A percentile compares a stretch with the other conserved stretches of the same genome.
These are phyloP conservation scores for Sebastes hubbsi DNA, from an alignment of 2,797 vertebrate species.

Conservation along the genomic window DNA sequence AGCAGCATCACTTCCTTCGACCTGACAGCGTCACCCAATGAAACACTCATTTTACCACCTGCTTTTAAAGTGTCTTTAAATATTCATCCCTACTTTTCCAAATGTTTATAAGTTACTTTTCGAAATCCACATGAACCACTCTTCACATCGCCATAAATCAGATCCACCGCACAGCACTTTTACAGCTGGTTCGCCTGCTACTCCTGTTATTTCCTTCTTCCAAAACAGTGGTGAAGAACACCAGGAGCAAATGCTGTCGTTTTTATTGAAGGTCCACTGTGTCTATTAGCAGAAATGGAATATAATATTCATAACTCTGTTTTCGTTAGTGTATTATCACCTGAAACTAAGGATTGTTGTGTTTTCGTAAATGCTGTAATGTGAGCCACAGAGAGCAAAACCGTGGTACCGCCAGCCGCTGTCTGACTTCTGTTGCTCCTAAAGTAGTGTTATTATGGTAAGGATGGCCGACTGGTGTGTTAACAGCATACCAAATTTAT, in stretches of 20 bases:
- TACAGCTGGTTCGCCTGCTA: not conserved
- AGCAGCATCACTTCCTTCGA: no score
- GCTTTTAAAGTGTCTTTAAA: not conserved
- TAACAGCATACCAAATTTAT: not conserved
- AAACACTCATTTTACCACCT: not conserved
- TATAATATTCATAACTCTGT: not conserved
- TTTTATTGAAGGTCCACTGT: not conserved
- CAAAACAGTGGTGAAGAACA: not conserved
- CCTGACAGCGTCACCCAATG: no score
- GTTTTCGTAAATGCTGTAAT: not conserved
- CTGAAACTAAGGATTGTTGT: not conserved
- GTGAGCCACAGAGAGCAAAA: no score
- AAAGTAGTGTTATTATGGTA: no score
- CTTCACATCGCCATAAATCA: not conserved
- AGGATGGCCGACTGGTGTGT: not conserved
- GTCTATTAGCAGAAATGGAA: not conserved
- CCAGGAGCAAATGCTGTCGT: not conserved
- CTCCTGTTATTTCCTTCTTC: not conserved
- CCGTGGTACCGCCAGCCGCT: no score
- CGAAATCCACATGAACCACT: not conserved
- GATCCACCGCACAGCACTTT: not conserved
- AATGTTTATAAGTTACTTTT: not conserved
- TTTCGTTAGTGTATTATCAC: not conserved
- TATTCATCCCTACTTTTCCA: no score
- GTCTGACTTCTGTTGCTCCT: no score